Percentiles rank a stretch among this genome's conserved stretches.
Conservation (phyloP, 1,140 invertebrate species). For the Drosophila miranda region DNA sequence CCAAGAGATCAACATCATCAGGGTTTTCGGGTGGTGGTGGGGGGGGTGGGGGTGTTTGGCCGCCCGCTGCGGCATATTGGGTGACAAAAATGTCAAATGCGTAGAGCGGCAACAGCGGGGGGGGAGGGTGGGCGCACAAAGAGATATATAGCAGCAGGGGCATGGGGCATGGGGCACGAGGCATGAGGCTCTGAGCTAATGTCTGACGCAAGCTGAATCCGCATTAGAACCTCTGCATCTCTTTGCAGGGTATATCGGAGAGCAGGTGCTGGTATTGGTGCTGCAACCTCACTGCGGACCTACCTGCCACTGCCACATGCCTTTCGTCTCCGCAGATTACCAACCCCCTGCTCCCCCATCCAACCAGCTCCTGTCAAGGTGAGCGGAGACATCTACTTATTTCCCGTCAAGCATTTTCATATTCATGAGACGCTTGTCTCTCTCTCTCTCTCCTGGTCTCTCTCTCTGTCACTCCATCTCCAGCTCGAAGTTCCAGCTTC, state of each 20-base stretch:
- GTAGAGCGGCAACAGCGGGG: slow-evolving; percentile 34
- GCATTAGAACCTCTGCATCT: slow-evolving; percentile 6
- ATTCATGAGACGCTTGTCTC: slow-evolving; percentile 55
- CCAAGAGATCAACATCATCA: slow-evolving; percentile 3
- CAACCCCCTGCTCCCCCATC: too few species aligned
- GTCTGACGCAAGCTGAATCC: slow-evolving; percentile 44
- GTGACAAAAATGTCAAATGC: slow-evolving; percentile 78
- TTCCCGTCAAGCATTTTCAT: slow-evolving; percentile 66
- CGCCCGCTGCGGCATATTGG: slow-evolving; percentile 67
- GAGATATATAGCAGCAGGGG: neutral
- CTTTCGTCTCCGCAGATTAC: too few species aligned
- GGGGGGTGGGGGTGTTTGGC: slow-evolving; percentile 6
- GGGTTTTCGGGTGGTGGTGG: neutral
- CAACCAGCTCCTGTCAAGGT: slow-evolving; percentile 28
- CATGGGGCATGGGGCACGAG: too few species aligned
- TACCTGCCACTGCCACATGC: too few species aligned
- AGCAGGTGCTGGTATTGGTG: too few species aligned
- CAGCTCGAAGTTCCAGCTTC: slow-evolving; percentile 12
- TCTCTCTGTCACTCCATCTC: neutral
- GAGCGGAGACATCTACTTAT: slow-evolving; percentile 46
- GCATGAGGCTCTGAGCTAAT: neutral
- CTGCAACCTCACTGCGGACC: too few species aligned
- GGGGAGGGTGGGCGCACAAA: neutral
- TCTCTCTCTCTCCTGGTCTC: slow-evolving; percentile 12
- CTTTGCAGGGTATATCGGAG: too few species aligned